These are phyloP conservation scores for Drosophila trapezifrons DNA, from an alignment of 1,140 invertebrate genomes.

Conservation along the genomic window DNA sequence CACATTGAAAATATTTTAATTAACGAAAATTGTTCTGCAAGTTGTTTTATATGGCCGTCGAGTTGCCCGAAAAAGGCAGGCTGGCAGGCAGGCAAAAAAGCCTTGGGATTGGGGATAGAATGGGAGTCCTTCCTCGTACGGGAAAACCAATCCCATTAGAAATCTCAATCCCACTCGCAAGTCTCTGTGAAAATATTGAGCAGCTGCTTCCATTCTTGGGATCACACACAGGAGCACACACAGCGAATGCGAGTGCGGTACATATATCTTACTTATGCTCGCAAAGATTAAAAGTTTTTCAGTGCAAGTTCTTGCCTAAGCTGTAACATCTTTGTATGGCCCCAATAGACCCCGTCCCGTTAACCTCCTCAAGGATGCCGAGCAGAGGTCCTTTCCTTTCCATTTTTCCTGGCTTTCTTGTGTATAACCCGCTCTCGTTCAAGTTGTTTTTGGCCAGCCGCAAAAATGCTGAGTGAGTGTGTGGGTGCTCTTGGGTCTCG, in stretches of 20 bases:
- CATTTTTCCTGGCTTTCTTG: conserved; percentile 16
- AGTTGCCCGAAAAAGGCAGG: conserved; percentile 23
- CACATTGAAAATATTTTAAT: conserved; percentile 80
- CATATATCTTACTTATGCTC: conserved; percentile 81
- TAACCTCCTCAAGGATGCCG: conserved; percentile 14
- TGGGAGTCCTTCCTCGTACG: conserved; percentile 7
- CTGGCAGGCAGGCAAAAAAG: neutral
- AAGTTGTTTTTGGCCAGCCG: conserved; percentile 65
- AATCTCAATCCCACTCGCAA: conserved; percentile 73
- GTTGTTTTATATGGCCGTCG: conserved; percentile 65
- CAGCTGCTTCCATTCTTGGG: conserved; percentile 73
- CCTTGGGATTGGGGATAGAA: conserved; percentile 13
- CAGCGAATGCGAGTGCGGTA: conserved; percentile 33
- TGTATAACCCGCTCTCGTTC: conserved; percentile 57
- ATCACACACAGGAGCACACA: conserved; percentile 37
- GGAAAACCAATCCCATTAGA: conserved; percentile 79
- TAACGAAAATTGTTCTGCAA: conserved; percentile 82
- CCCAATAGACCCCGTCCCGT: conserved; percentile 30
- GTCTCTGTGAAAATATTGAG: conserved; percentile 70
- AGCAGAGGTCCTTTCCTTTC: conserved; percentile 11
- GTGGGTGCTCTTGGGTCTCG: conserved; percentile 17
- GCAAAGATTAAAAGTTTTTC: conserved; percentile 82
- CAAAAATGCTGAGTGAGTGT: conserved; percentile 37
- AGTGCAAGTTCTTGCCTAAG: conserved; percentile 80
- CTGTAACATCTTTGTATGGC: conserved; percentile 79